Conservation (phyloP, 2,113 vertebrate genomes). For the Erythrocercus mccallii region DNA sequence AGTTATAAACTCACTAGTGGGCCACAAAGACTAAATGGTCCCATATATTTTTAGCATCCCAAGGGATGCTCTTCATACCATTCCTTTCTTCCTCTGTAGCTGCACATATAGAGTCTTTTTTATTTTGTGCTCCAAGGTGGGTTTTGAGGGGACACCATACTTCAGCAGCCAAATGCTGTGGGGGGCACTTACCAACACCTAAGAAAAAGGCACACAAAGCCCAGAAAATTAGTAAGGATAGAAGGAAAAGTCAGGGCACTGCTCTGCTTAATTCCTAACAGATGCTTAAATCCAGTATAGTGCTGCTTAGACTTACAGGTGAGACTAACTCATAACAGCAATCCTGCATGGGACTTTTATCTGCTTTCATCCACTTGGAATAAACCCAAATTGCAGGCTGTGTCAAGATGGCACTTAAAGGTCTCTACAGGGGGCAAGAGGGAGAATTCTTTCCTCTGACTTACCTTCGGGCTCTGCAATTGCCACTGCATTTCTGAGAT, state of each 20-base stretch:
- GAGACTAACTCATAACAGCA: background rate
- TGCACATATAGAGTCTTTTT: background rate
- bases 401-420: background rate
- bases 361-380: background rate
- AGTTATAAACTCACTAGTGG: background rate
- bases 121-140: background rate
- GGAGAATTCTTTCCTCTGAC: background rate
- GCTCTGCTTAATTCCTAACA: background rate
- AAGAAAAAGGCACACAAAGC: background rate
- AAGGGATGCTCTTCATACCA: background rate
- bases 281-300: background rate
- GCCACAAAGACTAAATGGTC: background rate
- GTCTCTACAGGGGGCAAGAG: background rate
- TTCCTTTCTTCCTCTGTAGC: background rate
- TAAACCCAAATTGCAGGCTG: background rate
- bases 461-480: background rate
- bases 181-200: background rate
- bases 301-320: background rate
- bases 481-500: background rate
- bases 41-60: background rate
- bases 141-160: background rate
- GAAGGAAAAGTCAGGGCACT: background rate
- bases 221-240: background rate
- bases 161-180: background rate
- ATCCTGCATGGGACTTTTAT: background rate